These are phyloP conservation scores for Esox masquinongy DNA, from an alignment of 2,797 vertebrate genomes.

Conservation along the genomic window DNA sequence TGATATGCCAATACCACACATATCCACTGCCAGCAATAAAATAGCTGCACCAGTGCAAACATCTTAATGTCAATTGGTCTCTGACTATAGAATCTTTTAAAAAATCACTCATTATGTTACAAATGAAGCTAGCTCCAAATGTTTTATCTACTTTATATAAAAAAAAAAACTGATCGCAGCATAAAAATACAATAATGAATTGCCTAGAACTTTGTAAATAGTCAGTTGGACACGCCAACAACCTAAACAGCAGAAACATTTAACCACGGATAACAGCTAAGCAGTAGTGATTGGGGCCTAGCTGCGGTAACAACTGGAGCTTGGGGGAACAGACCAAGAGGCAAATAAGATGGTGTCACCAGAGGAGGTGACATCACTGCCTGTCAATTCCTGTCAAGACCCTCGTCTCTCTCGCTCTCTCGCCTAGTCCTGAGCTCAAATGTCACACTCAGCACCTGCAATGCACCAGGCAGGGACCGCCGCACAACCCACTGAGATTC, in stretches of 20 bases:
- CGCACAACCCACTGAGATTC: conserved; percentile 47
- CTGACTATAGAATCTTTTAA: neutral
- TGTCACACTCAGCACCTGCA: conserved; percentile 72
- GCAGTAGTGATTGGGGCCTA: neutral
- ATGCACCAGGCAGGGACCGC: conserved; percentile 65
- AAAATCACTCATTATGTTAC: neutral
- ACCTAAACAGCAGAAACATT: neutral
- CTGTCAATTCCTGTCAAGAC: conserved; percentile 57
- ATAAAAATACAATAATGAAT: neutral
- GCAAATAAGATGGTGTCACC: conserved; percentile 34
- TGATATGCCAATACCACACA: conserved; percentile 72
- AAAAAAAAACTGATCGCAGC: neutral
- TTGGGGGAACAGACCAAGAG: conserved; percentile 23
- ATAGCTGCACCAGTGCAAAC: conserved; percentile 45
- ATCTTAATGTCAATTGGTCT: conserved; percentile 47
- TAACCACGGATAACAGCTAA: neutral
- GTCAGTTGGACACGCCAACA: neutral
- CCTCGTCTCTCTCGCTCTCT: conserved; percentile 48
- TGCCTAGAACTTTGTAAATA: neutral
- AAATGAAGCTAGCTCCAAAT: neutral
- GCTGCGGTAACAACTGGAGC: neutral
- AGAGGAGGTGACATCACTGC: conserved; percentile 42
- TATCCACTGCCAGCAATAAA: conserved; percentile 43
- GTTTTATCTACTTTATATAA: neutral
- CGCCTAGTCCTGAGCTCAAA: conserved; percentile 55